A percentile compares a stretch with the other conserved stretches of the same genome.
Evolutionary conservation across 2,888 invertebrate species (phyloP).

Genomic region (Drosophila neonasuta): DNA sequence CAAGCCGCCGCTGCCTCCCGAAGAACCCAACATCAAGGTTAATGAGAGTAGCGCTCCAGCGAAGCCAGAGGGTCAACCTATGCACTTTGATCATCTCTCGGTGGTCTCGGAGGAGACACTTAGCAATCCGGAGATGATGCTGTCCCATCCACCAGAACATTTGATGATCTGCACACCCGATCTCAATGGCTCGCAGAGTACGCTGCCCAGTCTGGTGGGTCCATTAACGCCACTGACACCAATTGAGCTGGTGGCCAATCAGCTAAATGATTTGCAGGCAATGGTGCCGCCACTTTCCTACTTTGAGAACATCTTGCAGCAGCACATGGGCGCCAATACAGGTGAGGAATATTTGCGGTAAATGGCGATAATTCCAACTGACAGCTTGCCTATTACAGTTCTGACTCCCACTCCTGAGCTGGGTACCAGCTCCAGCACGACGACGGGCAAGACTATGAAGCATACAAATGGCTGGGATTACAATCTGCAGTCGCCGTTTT

Average conservation of each 20-base stretch:
- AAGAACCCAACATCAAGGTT: conserved; percentile 29
- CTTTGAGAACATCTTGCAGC: conserved; percentile 81
- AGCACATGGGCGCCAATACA: conserved; percentile 75
- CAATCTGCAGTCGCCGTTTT: conserved; percentile 79
- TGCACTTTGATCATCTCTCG: conserved; percentile 87
- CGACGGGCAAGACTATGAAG: conserved; percentile 75
- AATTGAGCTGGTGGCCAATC: conserved; percentile 78
- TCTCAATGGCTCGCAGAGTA: conserved; percentile 70
- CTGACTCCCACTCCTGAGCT: conserved; percentile 71
- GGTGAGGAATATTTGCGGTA: conserved; percentile 55
- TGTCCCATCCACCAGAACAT: conserved; percentile 64
- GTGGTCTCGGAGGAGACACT: conserved; percentile 89
- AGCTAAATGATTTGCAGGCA: conserved; percentile 80
- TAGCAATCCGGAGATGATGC: conserved; percentile 79
- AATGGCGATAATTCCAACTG: background rate
- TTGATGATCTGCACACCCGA: conserved; percentile 63
- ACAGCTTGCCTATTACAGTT: conserved; percentile 15
- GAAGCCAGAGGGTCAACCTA: conserved; percentile 41
- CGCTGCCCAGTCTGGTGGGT: conserved; percentile 69
- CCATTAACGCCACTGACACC: conserved; percentile 80
- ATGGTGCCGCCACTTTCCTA: conserved; percentile 81
- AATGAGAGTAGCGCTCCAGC: conserved; percentile 31
- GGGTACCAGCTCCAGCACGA: conserved; percentile 73
- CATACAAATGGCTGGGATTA: conserved; percentile 82
- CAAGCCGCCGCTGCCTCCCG: conserved; percentile 54